These are phyloP conservation scores for Rosalia funebris DNA, from an alignment of 2,888 invertebrate genomes.

Conservation along the genomic window DNA sequence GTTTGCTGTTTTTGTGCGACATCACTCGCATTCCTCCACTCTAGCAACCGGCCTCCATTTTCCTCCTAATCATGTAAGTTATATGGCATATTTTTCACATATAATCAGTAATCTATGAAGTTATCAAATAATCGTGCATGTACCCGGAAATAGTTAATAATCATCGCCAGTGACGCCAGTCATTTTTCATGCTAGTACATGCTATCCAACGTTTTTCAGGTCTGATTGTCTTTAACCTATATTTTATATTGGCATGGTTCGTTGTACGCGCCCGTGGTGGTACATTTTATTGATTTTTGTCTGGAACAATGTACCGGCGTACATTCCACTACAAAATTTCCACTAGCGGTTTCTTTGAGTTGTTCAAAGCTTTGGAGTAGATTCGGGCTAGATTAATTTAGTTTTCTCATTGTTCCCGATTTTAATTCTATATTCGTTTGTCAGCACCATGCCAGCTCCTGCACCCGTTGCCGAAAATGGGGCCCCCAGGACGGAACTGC, in stretches of 20 bases:
- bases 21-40: neutral
- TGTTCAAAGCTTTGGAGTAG: neutral
- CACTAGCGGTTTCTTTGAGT: slow-evolving; percentile 9
- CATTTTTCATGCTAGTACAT: too few species aligned
- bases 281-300: slow-evolving; percentile 49
- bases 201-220: too few species aligned
- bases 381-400: neutral
- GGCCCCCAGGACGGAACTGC: slow-evolving; percentile 85
- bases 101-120: neutral
- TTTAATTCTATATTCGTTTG: slow-evolving; percentile 29
- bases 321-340: slow-evolving; percentile 42
- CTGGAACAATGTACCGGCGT: slow-evolving; percentile 42
- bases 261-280: slow-evolving; percentile 36
- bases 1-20: neutral
- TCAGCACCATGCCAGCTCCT: slow-evolving; percentile 71
- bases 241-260: slow-evolving; percentile 5
- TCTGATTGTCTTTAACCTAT: slow-evolving; percentile 8
- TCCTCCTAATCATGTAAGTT: slow-evolving; percentile 5
- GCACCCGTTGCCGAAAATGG: slow-evolving; percentile 71
- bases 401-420: too few species aligned
- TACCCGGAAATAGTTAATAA: slow-evolving; percentile 14
- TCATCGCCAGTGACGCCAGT: too few species aligned
- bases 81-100: neutral
- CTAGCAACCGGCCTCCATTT: neutral
- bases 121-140: slow-evolving; percentile 2